Percentiles rank a stretch among this genome's conserved stretches.
phyloP scores from a whole-genome alignment of 2,888 invertebrate species.

The Mythimna lalbum region DNA sequence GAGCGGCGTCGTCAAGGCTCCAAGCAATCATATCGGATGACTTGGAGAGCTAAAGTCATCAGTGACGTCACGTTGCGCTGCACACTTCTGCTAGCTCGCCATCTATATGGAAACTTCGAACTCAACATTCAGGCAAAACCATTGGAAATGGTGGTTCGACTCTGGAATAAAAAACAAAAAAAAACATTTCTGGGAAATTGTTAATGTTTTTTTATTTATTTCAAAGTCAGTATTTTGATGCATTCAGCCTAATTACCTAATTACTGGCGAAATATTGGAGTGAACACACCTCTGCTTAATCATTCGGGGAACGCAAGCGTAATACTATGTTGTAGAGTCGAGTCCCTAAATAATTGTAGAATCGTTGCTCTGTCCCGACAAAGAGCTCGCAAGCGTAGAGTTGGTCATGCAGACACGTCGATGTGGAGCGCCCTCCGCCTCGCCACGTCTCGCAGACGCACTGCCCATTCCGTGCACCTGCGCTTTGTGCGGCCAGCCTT shows the following conservation, averaged over 20 bases:
- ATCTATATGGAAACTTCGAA: slow-evolving; percentile 20
- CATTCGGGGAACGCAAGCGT: neutral
- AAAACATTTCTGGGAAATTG: neutral
- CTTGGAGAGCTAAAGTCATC: slow-evolving; percentile 50
- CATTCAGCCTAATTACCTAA: no score
- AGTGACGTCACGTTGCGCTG: slow-evolving; percentile 45
- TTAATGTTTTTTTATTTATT: no score
- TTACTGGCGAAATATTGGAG: neutral
- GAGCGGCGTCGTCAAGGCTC: slow-evolving; percentile 41
- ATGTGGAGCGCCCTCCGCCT: slow-evolving; percentile 39
- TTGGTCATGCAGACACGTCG: slow-evolving; percentile 44
- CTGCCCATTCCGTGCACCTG: slow-evolving; percentile 56
- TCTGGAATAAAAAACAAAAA: neutral
- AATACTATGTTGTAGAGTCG: neutral
- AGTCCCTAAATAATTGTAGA: slow-evolving; percentile 15
- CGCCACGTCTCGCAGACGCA: slow-evolving; percentile 44
- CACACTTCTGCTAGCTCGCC: slow-evolving; percentile 23
- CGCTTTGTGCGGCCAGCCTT: slow-evolving; percentile 46
- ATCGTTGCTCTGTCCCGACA: slow-evolving; percentile 25
- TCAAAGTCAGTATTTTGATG: neutral
- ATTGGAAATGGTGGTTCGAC: slow-evolving; percentile 9
- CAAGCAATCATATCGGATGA: slow-evolving; percentile 55
- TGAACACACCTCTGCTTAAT: neutral
- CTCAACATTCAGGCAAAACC: neutral
- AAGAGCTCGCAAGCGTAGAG: slow-evolving; percentile 26